A percentile compares a stretch with the other conserved stretches of the same genome.
phyloP scores from a whole-genome alignment of 2,888 invertebrate genomes.

The Adelognathus sp. region DNA sequence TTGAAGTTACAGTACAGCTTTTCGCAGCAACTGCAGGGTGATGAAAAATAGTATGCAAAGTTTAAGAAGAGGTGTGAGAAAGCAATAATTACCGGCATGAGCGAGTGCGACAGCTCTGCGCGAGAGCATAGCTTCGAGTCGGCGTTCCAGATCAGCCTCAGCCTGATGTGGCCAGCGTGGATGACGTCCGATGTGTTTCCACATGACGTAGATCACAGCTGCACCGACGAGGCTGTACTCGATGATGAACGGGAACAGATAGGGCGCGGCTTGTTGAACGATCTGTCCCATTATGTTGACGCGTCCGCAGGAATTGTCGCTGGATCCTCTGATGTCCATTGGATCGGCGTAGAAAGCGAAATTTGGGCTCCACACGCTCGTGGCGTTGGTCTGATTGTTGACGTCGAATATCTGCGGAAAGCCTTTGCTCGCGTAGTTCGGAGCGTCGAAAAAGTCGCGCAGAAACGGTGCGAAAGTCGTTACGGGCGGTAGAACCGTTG shows the following conservation, averaged over 20 bases:
- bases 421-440: constrained; percentile 68
- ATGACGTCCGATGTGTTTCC: constrained; percentile 96
- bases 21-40: no score
- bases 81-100: constrained; percentile 85
- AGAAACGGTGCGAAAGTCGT: constrained; percentile 83
- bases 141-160: constrained; percentile 94
- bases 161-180: constrained; percentile 88
- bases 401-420: constrained; percentile 79
- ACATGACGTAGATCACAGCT: constrained; percentile 97
- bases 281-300: constrained; percentile 96
- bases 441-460: constrained; percentile 76
- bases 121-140: constrained; percentile 93
- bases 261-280: constrained; percentile 96
- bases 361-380: constrained; percentile 71
- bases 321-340: constrained; percentile 70
- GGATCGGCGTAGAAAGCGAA: constrained; percentile 76
- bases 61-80: neutral
- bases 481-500: constrained; percentile 80
- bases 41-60: no score
- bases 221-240: constrained; percentile 98
- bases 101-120: constrained; percentile 93
- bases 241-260: constrained; percentile 97
- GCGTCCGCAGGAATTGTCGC: constrained; percentile 87
- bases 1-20: no score
- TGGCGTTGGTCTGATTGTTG: constrained; percentile 77